Percentiles rank a stretch among this genome's conserved stretches.
Evolutionary conservation across 53 echinoderm and acorn worm genomes (phyloP).

Genomic region (Astropecten irregularis): DNA sequence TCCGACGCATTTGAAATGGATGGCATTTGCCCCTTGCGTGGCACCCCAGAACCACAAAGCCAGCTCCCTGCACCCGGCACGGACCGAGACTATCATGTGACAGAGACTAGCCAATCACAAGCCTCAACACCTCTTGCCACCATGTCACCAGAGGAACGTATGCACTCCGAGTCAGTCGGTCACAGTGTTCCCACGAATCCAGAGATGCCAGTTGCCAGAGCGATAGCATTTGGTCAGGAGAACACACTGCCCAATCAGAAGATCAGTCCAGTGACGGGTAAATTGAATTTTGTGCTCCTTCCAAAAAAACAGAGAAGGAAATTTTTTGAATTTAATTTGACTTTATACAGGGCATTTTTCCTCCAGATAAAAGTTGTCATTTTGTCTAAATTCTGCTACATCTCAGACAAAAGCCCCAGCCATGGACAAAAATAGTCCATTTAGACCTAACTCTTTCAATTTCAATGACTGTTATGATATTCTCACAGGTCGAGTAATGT

Average conservation of each 20-base stretch:
- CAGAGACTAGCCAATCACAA: background rate
- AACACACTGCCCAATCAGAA: slow-evolving; percentile 20
- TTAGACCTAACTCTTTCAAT: too few species aligned
- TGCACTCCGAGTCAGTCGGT: too few species aligned
- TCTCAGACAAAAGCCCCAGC: too few species aligned
- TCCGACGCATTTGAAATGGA: slow-evolving; percentile 43
- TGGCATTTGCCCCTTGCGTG: slow-evolving; percentile 24
- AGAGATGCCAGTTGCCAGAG: slow-evolving; percentile 50
- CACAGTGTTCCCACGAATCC: background rate
- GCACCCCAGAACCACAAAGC: background rate
- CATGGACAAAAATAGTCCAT: too few species aligned
- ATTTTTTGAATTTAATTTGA: background rate
- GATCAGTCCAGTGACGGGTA: slow-evolving; percentile 67
- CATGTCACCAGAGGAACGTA: background rate
- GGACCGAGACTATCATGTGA: background rate
- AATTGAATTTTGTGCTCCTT: background rate
- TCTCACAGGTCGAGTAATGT: slow-evolving; percentile 51
- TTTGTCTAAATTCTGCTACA: too few species aligned
- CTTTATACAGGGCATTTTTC: too few species aligned
- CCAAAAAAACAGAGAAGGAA: background rate
- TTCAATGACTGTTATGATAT: too few species aligned
- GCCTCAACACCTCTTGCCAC: background rate
- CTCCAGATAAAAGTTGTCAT: too few species aligned
- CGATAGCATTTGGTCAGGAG: slow-evolving; percentile 49
- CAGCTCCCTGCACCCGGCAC: background rate